These are phyloP conservation scores for Sternotherus odoratus DNA, from an alignment of 2,797 vertebrate species.

Conservation along the genomic window DNA sequence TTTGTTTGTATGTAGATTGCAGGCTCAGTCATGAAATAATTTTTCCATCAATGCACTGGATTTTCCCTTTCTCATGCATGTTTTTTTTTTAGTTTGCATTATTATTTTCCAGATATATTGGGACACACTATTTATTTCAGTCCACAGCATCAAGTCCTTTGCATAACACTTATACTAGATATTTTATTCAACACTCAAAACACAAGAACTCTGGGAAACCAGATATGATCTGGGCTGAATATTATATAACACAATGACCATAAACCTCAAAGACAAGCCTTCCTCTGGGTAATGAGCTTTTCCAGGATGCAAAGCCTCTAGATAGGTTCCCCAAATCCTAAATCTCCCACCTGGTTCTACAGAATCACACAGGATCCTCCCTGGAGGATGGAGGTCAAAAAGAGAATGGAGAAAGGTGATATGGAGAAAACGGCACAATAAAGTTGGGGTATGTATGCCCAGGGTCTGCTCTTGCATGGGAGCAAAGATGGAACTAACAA, in stretches of 20 bases:
- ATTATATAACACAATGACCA: not conserved
- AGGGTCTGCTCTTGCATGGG: not conserved
- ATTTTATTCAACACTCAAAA: not conserved
- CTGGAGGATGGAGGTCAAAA: not conserved
- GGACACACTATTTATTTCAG: not conserved
- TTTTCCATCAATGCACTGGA: not conserved
- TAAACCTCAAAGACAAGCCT: not conserved
- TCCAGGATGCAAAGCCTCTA: not conserved
- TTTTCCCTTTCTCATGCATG: not conserved
- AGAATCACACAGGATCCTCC: not conserved
- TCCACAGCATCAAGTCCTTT: not conserved
- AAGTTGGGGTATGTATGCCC: not conserved
- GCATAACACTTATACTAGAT: fast-evolving
- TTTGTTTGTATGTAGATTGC: not conserved
- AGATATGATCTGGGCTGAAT: not conserved
- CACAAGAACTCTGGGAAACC: not conserved
- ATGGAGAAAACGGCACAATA: not conserved
- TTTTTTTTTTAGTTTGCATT: not conserved
- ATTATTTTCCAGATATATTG: not conserved
- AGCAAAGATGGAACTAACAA: not conserved
- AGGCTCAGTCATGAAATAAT: not conserved
- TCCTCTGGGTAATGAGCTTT: not conserved
- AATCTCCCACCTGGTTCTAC: not conserved
- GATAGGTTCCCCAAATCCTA: not conserved
- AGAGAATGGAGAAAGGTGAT: not conserved